These are phyloP conservation scores for Meloidogyne hapla DNA, from an alignment of 1,140 invertebrate genomes.

Conservation along the genomic window DNA sequence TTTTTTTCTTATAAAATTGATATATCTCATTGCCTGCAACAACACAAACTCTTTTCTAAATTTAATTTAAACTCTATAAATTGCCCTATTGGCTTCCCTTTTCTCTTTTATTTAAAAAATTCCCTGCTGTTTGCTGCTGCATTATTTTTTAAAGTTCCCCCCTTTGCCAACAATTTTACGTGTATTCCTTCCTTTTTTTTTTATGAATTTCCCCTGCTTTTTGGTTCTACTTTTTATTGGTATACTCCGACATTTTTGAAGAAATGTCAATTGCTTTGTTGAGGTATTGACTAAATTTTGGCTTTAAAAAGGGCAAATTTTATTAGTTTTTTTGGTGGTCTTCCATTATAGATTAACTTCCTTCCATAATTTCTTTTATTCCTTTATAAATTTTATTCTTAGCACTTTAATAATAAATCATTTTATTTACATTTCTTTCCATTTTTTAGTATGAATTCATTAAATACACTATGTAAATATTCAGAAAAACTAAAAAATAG, in stretches of 20 bases:
- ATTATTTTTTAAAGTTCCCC: not conserved
- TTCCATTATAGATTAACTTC: too few relatives aligned
- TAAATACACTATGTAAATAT: too few relatives aligned
- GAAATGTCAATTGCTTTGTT: not conserved
- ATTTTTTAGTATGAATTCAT: not conserved
- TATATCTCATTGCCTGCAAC: too few relatives aligned
- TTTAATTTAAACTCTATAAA: not conserved
- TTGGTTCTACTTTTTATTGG: too few relatives aligned
- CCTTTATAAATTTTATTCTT: not conserved
- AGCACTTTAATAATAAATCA: conserved; percentile 19
- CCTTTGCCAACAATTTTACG: not conserved
- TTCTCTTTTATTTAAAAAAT: not conserved
- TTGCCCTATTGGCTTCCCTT: not conserved
- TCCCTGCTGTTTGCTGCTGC: not conserved
- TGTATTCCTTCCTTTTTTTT: not conserved
- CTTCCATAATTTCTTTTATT: not conserved
- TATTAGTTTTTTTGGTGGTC: too few relatives aligned
- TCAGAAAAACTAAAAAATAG: not conserved
- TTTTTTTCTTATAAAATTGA: too few relatives aligned
- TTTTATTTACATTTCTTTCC: not conserved
- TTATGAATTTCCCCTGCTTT: not conserved
- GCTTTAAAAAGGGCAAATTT: not conserved
- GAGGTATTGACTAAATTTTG: not conserved
- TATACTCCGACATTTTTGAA: not conserved
- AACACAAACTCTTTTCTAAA: not conserved